Evolutionary conservation across 1,140 invertebrate species (phyloP), one percentile per base, ranked within the genome.

Genomic region (Aphaenogaster floridana): DNA sequence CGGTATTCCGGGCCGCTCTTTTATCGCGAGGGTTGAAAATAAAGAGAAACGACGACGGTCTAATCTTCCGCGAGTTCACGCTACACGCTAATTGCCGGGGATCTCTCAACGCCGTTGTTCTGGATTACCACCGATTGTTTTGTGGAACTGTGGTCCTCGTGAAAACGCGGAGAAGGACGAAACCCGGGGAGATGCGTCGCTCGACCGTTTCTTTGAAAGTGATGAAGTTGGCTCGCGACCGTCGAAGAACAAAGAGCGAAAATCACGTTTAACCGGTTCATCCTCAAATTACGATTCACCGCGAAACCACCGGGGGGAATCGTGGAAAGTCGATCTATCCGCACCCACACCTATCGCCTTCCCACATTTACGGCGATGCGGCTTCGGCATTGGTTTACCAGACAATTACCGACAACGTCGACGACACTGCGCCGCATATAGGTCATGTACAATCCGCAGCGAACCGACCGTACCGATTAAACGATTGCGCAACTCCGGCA

Each of bases 381-480:
- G 74, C 61, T 71, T 86, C 77, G 69, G 3, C 39, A 77, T 63
- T 21, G 76, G 42, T 59, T 87, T 74, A 34, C 50, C 45, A 54
- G 69, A 77, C 83, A 45, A 71, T 86, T 72, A 57, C 36, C 59
- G 21, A 59, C 48, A n/a, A 42, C 57, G 64, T 1, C 48, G 50
- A 86, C 71, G 77, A 59, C 59, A 52, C 11, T 45, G 45, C 52
- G 11, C 34, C 48, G 83, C 17, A 90, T 89, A 64, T 92, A 83
- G 92, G 92, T 86, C 87, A 91, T 86, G 80, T 76, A 76, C 68
- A 42, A 63, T 84, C 50, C 72, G 76, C 80, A 85, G 59, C 72
- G 42, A 86, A 61, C 50, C 69, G 69, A 76, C 80, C 78, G 72
- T 66, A 83, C 90, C 90, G 92, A 86, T 92, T 90, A 74, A 91